Percentiles rank a stretch among this genome's conserved stretches.
Evolutionary conservation across 2,113 vertebrate species (phyloP).

Genomic region (Arothron firmamentum): DNA sequence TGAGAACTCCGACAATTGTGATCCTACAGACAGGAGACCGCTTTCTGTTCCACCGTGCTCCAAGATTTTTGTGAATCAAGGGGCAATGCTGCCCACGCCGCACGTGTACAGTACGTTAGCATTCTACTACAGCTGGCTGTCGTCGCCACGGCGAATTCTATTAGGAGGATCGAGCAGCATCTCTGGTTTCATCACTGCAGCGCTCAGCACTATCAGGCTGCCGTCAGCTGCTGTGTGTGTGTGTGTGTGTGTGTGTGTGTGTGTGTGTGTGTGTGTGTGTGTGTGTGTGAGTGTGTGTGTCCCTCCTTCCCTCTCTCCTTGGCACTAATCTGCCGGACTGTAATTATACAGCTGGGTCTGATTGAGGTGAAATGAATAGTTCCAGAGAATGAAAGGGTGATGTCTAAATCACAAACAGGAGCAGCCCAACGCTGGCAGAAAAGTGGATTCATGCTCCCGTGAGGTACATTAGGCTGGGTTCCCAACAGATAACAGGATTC

Average conservation of each 20-base stretch:
- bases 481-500: neutral
- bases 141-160: conserved; percentile 37
- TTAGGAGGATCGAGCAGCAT: conserved; percentile 39
- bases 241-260: conserved; percentile 7
- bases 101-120: conserved; percentile 13
- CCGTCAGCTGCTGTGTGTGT: conserved; percentile 49
- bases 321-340: conserved; percentile 39
- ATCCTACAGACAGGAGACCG: too few species aligned
- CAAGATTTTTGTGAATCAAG: conserved; percentile 41
- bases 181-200: conserved; percentile 58
- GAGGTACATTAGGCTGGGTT: conserved; percentile 10
- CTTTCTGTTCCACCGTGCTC: neutral
- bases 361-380: conserved; percentile 54
- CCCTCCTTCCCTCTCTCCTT: conserved; percentile 27
- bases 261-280: conserved; percentile 5
- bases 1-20: too few species aligned
- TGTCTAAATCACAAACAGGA: conserved; percentile 32
- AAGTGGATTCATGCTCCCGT: conserved; percentile 48
- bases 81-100: conserved; percentile 12
- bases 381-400: conserved; percentile 31
- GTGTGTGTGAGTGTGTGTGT: conserved; percentile 19
- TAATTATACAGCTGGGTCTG: conserved; percentile 52
- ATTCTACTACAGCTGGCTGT: conserved; percentile 51
- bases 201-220: conserved; percentile 37
- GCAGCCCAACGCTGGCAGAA: conserved; percentile 37